Conservation (phyloP, 1,140 invertebrate species). For the Drosophila bipectinata region DNA sequence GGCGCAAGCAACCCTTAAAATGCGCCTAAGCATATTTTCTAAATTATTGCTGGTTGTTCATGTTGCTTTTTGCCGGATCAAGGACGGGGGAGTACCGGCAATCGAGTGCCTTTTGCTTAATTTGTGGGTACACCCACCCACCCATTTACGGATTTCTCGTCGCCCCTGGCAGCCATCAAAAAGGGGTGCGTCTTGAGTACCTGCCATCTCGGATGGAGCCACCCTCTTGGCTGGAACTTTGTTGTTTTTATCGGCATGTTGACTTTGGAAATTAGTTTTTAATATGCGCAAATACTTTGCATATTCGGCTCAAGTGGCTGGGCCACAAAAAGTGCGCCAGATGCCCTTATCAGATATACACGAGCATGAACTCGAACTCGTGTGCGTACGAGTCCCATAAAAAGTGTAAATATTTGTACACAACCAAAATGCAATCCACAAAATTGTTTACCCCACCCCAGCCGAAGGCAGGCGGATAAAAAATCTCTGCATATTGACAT, state of each 20-base stretch:
- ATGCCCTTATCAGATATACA: conserved; percentile 60
- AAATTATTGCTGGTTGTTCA: conserved; percentile 70
- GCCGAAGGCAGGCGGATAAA: conserved; percentile 16
- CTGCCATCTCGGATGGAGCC: conserved; percentile 34
- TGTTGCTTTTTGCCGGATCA: conserved; percentile 7
- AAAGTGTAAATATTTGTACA: conserved; percentile 76
- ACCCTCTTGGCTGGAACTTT: conserved; percentile 46
- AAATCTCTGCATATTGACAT: conserved; percentile 83
- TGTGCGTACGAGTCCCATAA: conserved; percentile 25
- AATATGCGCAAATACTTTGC: conserved; percentile 82
- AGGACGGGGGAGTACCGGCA: conserved; percentile 22
- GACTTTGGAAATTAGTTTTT: conserved; percentile 83
- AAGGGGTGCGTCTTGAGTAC: conserved; percentile 76
- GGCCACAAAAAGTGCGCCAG: conserved; percentile 56
- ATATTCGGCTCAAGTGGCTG: conserved; percentile 63
- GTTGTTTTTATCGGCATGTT: conserved; percentile 81
- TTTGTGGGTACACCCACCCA: conserved; percentile 60
- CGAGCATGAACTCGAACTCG: conserved; percentile 2
- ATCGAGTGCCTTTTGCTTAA: conserved; percentile 79
- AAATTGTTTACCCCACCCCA: conserved; percentile 30
- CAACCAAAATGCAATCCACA: conserved; percentile 67
- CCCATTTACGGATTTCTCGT: conserved; percentile 4
- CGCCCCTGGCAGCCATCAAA: conserved; percentile 54
- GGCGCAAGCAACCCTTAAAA: conserved; percentile 69
- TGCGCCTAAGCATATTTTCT: conserved; percentile 75